phyloP scores from a whole-genome alignment of 2,888 invertebrate species.

The Andrena bucephala region DNA sequence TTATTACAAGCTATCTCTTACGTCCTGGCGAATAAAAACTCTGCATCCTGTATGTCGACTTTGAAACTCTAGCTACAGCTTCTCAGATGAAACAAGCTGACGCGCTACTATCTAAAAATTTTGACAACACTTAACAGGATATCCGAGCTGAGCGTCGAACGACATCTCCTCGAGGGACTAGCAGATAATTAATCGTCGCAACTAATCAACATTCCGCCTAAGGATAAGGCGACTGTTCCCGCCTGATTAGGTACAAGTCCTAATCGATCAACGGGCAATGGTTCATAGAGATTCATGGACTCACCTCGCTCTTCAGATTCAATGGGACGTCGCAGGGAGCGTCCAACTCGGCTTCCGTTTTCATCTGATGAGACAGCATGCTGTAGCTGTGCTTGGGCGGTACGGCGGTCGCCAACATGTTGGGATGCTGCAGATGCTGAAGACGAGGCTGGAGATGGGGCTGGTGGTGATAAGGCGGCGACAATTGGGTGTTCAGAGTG shows the following conservation, averaged over 20 bases:
- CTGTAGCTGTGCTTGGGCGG: constrained; percentile 83
- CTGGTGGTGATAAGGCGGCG: constrained; percentile 81
- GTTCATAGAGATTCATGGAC: constrained; percentile 67
- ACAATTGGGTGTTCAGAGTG: constrained; percentile 84
- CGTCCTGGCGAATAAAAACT: no score
- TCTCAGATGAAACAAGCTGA: no score
- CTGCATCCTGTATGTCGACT: no score
- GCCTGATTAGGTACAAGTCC: constrained; percentile 52
- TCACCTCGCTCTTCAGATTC: constrained; percentile 85
- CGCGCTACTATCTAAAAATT: no score
- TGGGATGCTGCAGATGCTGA: constrained; percentile 80
- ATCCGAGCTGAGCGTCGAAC: not conserved
- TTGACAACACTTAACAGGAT: not conserved
- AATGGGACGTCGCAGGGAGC: constrained; percentile 83
- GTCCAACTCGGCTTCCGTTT: constrained; percentile 82
- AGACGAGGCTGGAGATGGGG: constrained; percentile 80
- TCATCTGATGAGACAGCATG: constrained; percentile 83
- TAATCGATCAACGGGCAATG: constrained; percentile 54
- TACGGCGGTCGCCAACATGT: constrained; percentile 84
- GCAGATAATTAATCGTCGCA: constrained; percentile 9
- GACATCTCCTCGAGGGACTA: not conserved
- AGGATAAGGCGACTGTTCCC: constrained; percentile 38
- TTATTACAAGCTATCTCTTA: no score
- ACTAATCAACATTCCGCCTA: constrained; percentile 11
- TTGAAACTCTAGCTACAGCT: no score